Conservation (phyloP, 1,140 invertebrate species). For the Drusus annulatus region DNA sequence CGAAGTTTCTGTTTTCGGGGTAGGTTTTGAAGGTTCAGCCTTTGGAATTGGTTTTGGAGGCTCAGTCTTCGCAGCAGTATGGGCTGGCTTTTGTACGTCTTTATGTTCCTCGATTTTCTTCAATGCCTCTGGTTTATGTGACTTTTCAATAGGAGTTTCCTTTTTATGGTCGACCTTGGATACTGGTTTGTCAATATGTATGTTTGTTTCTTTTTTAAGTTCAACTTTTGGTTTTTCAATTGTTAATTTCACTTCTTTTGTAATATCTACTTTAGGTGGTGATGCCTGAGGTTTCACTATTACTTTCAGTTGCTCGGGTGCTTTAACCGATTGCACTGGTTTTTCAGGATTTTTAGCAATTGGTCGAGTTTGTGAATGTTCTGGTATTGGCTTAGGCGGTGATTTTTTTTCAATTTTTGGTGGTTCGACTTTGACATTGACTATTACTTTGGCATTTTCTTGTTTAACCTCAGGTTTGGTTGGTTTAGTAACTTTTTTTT, state of each 20-base stretch:
- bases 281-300: not conserved
- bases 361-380: constrained; percentile 9
- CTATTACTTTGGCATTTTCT: not conserved
- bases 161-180: constrained; percentile 3
- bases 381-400: not conserved
- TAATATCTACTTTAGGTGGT: not conserved
- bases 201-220: constrained; percentile 36
- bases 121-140: not conserved
- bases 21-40: too few species aligned
- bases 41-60: too few species aligned
- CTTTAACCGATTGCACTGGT: not conserved
- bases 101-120: constrained; percentile 20
- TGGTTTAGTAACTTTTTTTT: not conserved
- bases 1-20: too few species aligned
- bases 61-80: not conserved
- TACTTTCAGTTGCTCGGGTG: constrained; percentile 34
- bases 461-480: not conserved
- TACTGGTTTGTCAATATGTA: not conserved
- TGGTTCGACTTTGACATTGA: not conserved
- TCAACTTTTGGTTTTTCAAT: constrained; percentile 6
- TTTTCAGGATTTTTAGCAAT: constrained; percentile 28
- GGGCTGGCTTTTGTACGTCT: not conserved
- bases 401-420: constrained; percentile 27
- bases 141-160: not conserved
- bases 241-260: too few species aligned